phyloP scores from a whole-genome alignment of 2,888 invertebrate genomes.

The Limulus polyphemus region DNA sequence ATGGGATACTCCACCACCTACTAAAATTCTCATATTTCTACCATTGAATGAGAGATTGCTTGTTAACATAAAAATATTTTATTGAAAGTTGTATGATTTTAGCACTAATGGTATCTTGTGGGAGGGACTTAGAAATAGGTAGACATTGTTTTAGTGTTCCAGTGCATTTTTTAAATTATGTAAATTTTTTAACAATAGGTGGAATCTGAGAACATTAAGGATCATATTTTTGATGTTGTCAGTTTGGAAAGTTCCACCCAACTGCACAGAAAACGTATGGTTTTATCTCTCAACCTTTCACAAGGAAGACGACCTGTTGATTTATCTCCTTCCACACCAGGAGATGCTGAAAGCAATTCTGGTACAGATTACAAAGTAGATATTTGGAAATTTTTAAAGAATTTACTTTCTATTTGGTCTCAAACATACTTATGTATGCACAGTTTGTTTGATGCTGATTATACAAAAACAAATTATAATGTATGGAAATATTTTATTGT shows the following conservation, averaged over 20 bases:
- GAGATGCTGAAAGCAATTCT: slow-evolving; percentile 26
- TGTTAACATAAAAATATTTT: too few relatives aligned
- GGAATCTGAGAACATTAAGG: slow-evolving; percentile 48
- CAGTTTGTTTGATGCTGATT: not conserved
- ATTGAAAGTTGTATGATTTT: too few relatives aligned
- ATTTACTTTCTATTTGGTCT: slow-evolving; percentile 4
- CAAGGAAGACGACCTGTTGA: slow-evolving; percentile 26
- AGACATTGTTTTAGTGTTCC: too few relatives aligned
- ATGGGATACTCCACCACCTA: too few relatives aligned
- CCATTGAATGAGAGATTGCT: too few relatives aligned
- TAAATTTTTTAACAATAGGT: slow-evolving; percentile 33
- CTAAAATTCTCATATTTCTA: too few relatives aligned
- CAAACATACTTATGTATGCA: not conserved
- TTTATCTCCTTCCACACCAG: slow-evolving; percentile 14
- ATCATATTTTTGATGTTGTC: slow-evolving; percentile 58
- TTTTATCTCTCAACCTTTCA: slow-evolving; percentile 29
- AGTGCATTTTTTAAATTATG: too few relatives aligned
- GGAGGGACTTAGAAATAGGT: too few relatives aligned
- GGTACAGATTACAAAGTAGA: slow-evolving; percentile 11
- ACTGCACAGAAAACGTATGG: slow-evolving; percentile 16
- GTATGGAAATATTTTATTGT: too few relatives aligned
- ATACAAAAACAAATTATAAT: too few relatives aligned
- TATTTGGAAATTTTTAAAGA: slow-evolving; percentile 2
- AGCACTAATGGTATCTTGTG: too few relatives aligned
- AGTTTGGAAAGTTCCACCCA: slow-evolving; percentile 58